Evolutionary conservation across 2,113 vertebrate species (phyloP).

Genomic region (Cacatua alba): DNA sequence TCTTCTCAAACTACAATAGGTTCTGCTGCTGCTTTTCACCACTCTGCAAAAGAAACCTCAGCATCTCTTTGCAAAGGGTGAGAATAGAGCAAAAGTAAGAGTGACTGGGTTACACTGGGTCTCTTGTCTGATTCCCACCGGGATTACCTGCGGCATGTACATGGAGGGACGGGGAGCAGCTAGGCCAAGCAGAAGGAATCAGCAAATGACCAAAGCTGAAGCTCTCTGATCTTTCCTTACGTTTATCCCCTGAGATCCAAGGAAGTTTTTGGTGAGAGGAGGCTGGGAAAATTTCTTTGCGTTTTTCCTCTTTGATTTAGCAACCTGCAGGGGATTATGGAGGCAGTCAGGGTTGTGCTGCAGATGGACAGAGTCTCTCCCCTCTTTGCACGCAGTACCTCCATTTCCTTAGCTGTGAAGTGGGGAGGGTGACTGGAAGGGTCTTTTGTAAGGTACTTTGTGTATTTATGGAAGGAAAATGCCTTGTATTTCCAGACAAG

Average conservation of each 20-base stretch:
- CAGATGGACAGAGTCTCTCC: neutral
- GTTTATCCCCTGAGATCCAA: neutral
- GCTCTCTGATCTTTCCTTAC: neutral
- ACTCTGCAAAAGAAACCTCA: neutral
- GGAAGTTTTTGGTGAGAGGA: neutral
- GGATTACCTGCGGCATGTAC: neutral
- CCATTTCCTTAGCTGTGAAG: neutral
- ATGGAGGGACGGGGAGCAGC: neutral
- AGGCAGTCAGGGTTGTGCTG: neutral
- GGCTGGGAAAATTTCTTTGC: neutral
- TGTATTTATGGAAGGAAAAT: neutral
- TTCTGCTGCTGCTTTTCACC: neutral
- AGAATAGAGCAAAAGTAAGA: neutral
- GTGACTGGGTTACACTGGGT: neutral
- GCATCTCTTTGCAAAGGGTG: neutral
- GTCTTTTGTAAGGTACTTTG: neutral
- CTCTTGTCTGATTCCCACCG: neutral
- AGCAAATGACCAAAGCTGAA: neutral
- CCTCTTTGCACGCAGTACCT: neutral
- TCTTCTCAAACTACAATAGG: neutral
- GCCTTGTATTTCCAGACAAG: neutral
- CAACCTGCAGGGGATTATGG: neutral
- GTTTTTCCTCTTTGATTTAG: neutral
- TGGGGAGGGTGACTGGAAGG: neutral
- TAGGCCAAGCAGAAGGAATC: slow-evolving; percentile 3